These are phyloP conservation scores for Dryomyza anilis DNA, from an alignment of 2,888 invertebrate genomes.

Conservation along the genomic window DNA sequence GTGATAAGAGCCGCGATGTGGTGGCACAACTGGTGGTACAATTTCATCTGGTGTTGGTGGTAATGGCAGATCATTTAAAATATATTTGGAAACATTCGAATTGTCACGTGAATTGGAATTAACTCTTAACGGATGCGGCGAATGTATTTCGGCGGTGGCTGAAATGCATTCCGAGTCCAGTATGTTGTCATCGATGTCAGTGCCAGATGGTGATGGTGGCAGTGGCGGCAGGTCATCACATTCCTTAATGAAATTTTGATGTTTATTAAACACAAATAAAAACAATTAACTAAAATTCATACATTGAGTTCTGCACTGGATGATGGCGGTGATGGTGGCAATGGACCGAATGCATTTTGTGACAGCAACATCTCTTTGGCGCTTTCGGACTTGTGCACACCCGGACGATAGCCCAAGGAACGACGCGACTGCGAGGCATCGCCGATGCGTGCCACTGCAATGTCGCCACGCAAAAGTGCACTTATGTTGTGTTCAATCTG, in stretches of 20 bases:
- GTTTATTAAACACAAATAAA: too few species aligned
- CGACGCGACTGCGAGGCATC: conserved; percentile 55
- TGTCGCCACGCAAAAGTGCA: conserved; percentile 67
- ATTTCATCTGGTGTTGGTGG: conserved; percentile 52
- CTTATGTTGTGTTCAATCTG: conserved; percentile 77
- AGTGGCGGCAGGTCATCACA: conserved; percentile 64
- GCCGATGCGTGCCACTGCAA: conserved; percentile 48
- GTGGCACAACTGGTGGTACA: conserved; percentile 73
- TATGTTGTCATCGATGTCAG: conserved; percentile 60
- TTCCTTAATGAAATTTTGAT: too few species aligned
- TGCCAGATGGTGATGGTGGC: conserved; percentile 75
- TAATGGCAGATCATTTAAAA: conserved; percentile 52
- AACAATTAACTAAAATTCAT: too few species aligned
- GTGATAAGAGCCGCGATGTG: conserved; percentile 65
- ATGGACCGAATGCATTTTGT: conserved; percentile 58
- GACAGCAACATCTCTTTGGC: conserved; percentile 71
- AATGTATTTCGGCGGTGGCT: conserved; percentile 37
- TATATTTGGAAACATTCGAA: conserved; percentile 31
- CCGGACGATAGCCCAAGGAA: conserved; percentile 62
- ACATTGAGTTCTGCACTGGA: conserved; percentile 50
- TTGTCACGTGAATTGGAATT: conserved; percentile 29
- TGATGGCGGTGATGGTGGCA: conserved; percentile 60
- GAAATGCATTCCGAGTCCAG: conserved; percentile 34
- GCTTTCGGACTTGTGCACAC: conserved; percentile 77
- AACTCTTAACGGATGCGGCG: conserved; percentile 28